Percentiles rank a stretch among this genome's conserved stretches.
These are phyloP conservation scores for Diaperis boleti DNA, from an alignment of 2,888 invertebrate species.

Conservation along the genomic window DNA sequence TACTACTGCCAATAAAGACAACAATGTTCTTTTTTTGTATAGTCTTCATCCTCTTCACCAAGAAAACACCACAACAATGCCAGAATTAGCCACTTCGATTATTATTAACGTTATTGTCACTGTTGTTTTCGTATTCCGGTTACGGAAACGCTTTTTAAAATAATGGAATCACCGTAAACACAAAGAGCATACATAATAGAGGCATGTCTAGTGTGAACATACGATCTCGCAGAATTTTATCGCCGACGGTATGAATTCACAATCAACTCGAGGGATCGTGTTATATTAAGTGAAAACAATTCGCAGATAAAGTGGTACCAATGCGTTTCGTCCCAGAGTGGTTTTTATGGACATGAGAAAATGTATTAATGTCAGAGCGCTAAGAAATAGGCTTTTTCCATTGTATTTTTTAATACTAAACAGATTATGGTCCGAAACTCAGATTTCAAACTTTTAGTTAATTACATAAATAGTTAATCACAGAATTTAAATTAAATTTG, in stretches of 20 bases:
- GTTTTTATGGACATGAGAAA: background rate
- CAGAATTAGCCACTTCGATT: too few relatives aligned
- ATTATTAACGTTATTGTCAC: background rate
- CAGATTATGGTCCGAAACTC: too few relatives aligned
- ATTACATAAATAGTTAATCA: too few relatives aligned
- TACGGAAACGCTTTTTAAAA: conserved; percentile 10
- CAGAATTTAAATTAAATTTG: too few relatives aligned
- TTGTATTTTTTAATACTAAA: too few relatives aligned
- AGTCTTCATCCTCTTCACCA: too few relatives aligned
- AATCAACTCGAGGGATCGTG: background rate
- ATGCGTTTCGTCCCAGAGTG: background rate
- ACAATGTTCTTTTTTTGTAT: too few relatives aligned
- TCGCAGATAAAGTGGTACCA: background rate
- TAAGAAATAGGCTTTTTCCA: too few relatives aligned
- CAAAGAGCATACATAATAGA: conserved; percentile 24
- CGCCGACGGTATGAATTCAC: background rate
- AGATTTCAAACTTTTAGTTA: too few relatives aligned
- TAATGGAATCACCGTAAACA: conserved; percentile 5
- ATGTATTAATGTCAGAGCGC: too few relatives aligned
- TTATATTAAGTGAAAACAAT: conserved; percentile 2
- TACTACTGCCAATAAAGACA: too few relatives aligned
- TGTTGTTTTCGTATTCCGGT: background rate
- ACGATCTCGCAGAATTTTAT: conserved; percentile 5
- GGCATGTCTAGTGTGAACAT: conserved; percentile 4
- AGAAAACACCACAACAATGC: too few relatives aligned